These are phyloP conservation scores for Myxocyprinus asiaticus DNA, from an alignment of 2,113 vertebrate species.

Conservation along the genomic window DNA sequence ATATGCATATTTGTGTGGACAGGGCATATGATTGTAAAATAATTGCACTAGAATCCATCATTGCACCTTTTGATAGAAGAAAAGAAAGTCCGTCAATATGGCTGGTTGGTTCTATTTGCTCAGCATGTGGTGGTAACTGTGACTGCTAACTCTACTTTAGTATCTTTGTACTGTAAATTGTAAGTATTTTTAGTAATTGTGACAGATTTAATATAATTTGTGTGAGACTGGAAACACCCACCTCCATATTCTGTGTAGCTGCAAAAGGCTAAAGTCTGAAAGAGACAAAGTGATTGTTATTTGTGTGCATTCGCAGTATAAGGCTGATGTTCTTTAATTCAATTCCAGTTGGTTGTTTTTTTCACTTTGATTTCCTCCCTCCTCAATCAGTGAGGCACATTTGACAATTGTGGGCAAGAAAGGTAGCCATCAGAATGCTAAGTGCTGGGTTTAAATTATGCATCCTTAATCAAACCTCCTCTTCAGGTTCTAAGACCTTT, in stretches of 20 bases:
- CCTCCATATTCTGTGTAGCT: not conserved
- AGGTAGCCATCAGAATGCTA: slow-evolving; percentile 22
- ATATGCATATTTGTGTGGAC: no score
- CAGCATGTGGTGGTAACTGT: no score
- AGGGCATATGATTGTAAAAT: no score
- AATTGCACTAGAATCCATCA: no score
- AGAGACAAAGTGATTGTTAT: not conserved
- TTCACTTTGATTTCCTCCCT: slow-evolving; percentile 11
- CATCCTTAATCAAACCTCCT: slow-evolving; percentile 35
- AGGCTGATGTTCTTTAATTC: slow-evolving; percentile 7
- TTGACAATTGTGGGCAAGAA: slow-evolving; percentile 21
- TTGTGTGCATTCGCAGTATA: not conserved
- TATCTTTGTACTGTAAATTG: not conserved
- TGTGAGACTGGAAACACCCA: slow-evolving; percentile 12
- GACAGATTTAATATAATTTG: slow-evolving; percentile 5
- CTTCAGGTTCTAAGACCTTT: slow-evolving; percentile 32
- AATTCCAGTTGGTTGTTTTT: not conserved
- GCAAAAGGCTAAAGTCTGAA: not conserved
- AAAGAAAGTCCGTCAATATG: no score
- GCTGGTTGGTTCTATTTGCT: no score
- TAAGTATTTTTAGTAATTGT: slow-evolving; percentile 22
- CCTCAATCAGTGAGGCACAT: slow-evolving; percentile 11
- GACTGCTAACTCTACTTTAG: no score
- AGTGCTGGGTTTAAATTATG: slow-evolving; percentile 11
- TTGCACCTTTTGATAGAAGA: no score